A percentile compares a stretch with the other conserved stretches of the same genome.
These are phyloP conservation scores for Lithosia quadra DNA, from an alignment of 2,888 invertebrate genomes.

Conservation along the genomic window DNA sequence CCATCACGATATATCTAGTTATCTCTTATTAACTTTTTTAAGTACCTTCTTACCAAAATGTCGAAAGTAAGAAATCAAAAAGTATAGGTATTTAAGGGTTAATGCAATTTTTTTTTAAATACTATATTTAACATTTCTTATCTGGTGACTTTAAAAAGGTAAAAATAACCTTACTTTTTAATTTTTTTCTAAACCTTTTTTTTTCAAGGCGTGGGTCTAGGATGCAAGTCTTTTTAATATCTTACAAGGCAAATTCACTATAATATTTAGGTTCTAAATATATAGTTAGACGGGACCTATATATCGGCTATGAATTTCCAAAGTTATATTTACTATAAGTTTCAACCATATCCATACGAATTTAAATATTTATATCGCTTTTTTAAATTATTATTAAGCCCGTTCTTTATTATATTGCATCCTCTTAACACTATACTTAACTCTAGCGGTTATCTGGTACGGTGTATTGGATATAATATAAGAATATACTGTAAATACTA, in stretches of 20 bases:
- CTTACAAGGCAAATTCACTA: background rate
- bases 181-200: background rate
- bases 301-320: conserved; percentile 82
- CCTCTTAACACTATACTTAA: background rate
- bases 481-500: background rate
- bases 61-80: background rate
- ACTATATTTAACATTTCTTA: background rate
- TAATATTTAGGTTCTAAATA: conserved; percentile 68
- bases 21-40: background rate
- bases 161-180: background rate
- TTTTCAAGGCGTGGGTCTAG: background rate
- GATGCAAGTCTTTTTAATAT: background rate
- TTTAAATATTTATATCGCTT: conserved; percentile 4
- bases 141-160: background rate
- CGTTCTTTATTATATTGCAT: background rate
- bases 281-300: conserved; percentile 70
- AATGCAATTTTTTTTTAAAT: background rate
- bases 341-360: conserved; percentile 5
- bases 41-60: background rate
- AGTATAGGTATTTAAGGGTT: background rate
- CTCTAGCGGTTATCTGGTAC: background rate
- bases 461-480: background rate
- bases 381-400: conserved; percentile 12
- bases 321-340: conserved; percentile 57
- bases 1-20: background rate